phyloP scores from a whole-genome alignment of 2,113 vertebrate genomes.

The Dipodomys merriami region DNA sequence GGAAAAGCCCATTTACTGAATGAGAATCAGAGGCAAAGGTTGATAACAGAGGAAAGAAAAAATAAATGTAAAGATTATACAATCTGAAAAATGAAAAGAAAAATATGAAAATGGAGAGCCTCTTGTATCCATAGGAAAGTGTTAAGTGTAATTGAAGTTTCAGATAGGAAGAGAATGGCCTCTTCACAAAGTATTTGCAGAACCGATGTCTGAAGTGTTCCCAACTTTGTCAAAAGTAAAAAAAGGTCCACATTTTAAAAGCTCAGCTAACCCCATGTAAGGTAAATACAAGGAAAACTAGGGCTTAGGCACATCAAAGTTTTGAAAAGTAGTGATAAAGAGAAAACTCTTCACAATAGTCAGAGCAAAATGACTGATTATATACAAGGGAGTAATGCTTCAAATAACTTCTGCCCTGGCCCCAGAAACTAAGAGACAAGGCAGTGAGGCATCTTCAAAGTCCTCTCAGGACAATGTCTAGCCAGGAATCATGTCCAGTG shows the following conservation, averaged over 20 bases:
- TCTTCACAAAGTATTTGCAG: not conserved
- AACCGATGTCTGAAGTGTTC: not conserved
- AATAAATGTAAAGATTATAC: not conserved
- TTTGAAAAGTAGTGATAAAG: not conserved
- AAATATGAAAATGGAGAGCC: not conserved
- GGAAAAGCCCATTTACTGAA: not conserved
- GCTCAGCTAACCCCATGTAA: not conserved
- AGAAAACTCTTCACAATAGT: not conserved
- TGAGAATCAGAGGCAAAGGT: not conserved
- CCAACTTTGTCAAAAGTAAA: not conserved
- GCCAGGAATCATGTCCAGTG: not conserved
- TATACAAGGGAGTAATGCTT: not conserved
- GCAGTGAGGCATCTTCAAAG: not conserved
- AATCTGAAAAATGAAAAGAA: constrained; percentile 8
- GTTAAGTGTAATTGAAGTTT: not conserved
- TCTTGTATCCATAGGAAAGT: not conserved
- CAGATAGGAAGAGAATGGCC: not conserved
- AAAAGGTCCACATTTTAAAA: not conserved
- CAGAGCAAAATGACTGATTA: not conserved
- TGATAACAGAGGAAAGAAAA: not conserved
- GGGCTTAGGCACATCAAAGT: not conserved
- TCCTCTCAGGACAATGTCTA: not conserved
- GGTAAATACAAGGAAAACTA: not conserved
- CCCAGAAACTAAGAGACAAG: not conserved
- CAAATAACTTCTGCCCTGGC: not conserved